phyloP scores from a whole-genome alignment of 2,113 vertebrate genomes.

The Oncorhynchus tshawytscha region DNA sequence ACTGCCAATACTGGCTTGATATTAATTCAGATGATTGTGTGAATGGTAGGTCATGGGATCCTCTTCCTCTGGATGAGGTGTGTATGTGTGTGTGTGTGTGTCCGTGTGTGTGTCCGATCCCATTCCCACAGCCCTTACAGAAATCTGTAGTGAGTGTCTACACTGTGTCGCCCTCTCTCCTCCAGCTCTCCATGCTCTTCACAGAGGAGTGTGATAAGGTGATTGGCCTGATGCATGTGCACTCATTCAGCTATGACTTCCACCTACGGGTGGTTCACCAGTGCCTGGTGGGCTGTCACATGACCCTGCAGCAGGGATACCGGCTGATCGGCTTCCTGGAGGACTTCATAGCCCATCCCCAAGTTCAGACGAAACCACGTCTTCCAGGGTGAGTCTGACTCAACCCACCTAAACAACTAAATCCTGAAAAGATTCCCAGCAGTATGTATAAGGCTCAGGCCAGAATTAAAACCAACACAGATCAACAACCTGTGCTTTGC shows the following conservation, averaged over 20 bases:
- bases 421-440: background rate
- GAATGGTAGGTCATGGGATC: too few relatives aligned
- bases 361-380: slow-evolving; percentile 97
- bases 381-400: slow-evolving; percentile 81
- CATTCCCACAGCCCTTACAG: slow-evolving; percentile 1
- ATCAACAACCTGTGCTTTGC: too few relatives aligned
- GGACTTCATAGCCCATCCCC: slow-evolving; percentile 93
- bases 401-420: background rate
- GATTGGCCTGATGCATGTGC: slow-evolving; percentile 95
- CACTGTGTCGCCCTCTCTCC: slow-evolving; percentile 21
- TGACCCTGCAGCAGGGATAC: slow-evolving; percentile 92
- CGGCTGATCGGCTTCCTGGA: slow-evolving; percentile 93
- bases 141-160: slow-evolving; percentile 1
- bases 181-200: slow-evolving; percentile 97
- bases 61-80: background rate
- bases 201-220: slow-evolving; percentile 98
- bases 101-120: background rate
- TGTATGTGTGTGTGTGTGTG: background rate
- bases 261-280: slow-evolving; percentile 96
- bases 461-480: too few relatives aligned
- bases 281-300: slow-evolving; percentile 89
- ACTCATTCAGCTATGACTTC: slow-evolving; percentile 98
- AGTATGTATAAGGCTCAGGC: background rate
- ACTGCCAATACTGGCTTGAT: background rate
- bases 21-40: background rate